These are phyloP conservation scores for Liposcelis brunnea DNA, from an alignment of 2,888 invertebrate species.

Conservation along the genomic window DNA sequence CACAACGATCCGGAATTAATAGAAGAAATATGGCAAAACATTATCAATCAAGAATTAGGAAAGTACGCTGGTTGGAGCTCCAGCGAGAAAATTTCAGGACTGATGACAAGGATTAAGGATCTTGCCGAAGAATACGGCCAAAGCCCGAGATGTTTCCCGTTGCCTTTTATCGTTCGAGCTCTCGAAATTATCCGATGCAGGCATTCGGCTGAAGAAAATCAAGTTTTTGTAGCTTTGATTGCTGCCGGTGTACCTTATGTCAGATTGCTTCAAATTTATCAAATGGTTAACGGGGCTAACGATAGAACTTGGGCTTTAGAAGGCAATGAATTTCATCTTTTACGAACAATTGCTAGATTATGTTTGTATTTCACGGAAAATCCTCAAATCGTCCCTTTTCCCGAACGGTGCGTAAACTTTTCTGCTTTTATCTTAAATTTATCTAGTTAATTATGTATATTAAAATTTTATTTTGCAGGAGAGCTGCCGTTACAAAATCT, in stretches of 20 bases:
- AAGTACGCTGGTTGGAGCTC: neutral
- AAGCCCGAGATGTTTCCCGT: constrained; percentile 35
- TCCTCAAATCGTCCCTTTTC: constrained; percentile 35
- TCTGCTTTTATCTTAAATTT: too few species aligned
- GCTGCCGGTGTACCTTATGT: constrained; percentile 61
- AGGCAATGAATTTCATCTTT: constrained; percentile 71
- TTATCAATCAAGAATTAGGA: constrained; percentile 30
- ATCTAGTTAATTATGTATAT: constrained; percentile 24
- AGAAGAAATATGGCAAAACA: constrained; percentile 81
- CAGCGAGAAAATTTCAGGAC: constrained; percentile 41
- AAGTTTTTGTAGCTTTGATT: constrained; percentile 60
- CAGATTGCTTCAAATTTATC: constrained; percentile 65
- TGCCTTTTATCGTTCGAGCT: constrained; percentile 62
- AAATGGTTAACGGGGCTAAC: constrained; percentile 59
- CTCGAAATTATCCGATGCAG: constrained; percentile 61
- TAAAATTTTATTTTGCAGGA: constrained; percentile 31
- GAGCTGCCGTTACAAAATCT: constrained; percentile 47
- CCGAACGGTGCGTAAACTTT: constrained; percentile 26
- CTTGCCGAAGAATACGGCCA: constrained; percentile 62
- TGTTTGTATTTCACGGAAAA: constrained; percentile 49
- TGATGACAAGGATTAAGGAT: constrained; percentile 57
- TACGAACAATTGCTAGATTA: constrained; percentile 55
- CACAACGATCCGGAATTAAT: constrained; percentile 76
- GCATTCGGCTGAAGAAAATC: constrained; percentile 36
- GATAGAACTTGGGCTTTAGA: constrained; percentile 74